These are phyloP conservation scores for Crocidura indochinensis DNA, from an alignment of 2,797 vertebrate genomes.

Conservation along the genomic window DNA sequence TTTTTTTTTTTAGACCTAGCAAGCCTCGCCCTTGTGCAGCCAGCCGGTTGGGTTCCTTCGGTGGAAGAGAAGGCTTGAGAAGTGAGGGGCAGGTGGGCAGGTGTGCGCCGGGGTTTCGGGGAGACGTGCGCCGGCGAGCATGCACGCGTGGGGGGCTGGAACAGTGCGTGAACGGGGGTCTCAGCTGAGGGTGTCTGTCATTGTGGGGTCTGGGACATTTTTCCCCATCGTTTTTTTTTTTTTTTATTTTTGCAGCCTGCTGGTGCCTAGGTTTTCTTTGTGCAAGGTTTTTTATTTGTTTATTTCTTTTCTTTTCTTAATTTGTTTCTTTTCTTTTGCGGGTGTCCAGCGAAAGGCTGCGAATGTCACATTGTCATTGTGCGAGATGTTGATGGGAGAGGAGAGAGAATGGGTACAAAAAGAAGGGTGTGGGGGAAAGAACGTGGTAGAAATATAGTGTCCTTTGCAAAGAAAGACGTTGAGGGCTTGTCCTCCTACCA, in stretches of 20 bases:
- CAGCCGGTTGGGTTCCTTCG: not conserved
- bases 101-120: slow-evolving; percentile 56
- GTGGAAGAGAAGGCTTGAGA: not conserved
- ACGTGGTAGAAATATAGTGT: not conserved
- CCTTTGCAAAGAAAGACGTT: not conserved
- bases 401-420: slow-evolving; percentile 34
- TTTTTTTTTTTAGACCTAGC: slow-evolving; percentile 43
- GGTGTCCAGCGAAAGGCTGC: slow-evolving; percentile 4
- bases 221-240: not conserved
- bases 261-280: slow-evolving; percentile 34
- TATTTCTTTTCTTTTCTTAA: too few relatives aligned
- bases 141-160: slow-evolving; percentile 27
- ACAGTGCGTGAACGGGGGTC: not conserved
- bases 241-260: not conserved
- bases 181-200: slow-evolving; percentile 28
- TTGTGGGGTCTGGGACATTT: slow-evolving; percentile 54
- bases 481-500: not conserved
- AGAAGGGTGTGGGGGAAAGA: slow-evolving; percentile 44
- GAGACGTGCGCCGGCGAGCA: slow-evolving; percentile 33
- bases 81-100: slow-evolving; percentile 70
- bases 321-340: not conserved
- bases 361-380: slow-evolving; percentile 48
- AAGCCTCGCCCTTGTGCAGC: slow-evolving; percentile 79
- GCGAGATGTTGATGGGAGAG: not conserved
- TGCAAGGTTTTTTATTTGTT: not conserved